Evolutionary conservation across 2,888 invertebrate species (phyloP), one percentile per base, ranked within the genome.

Genomic region (Timema podura): DNA sequence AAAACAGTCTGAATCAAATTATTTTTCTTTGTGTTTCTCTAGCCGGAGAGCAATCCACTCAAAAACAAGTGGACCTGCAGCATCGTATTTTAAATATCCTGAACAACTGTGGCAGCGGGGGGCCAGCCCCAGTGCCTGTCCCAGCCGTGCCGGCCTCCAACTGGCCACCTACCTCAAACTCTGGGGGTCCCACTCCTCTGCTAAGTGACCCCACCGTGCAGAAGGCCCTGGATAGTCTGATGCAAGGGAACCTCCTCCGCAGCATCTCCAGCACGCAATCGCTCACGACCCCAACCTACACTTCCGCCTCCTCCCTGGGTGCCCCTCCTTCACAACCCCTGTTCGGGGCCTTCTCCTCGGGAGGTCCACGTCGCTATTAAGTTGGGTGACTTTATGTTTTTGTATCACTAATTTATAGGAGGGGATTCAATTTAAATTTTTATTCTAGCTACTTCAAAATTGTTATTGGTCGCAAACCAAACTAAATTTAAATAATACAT

Each of bases 51-150:
- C 30, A 30, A 30, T 30, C 30, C 3, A 44, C 61, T 8, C 68
- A 74, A 46, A 72, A 75, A 65, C 88, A 91, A 79, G 87, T 85
- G 0, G 91, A 91, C 75, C 81, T 93, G 0, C 92, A 93, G 77
- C 90, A 88, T 76, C 86, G 92, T 74, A 93, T 93, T 75, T 82
- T 93, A 75, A 92, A 87, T 79, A 91, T 93, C 74, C 81, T 93
- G 72, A 91, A 91, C 78, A 89, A 86, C 80, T 85, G 84, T 74
- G 48, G 72, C 57, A 76, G 77, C 0, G 77, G 81, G 8, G 78
- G 79, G 0, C 74, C 81, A 0, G 76, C 78, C 0, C 77, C 79
- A 69, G 77, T 79, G 16, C 79, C 80, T 10, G 78, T 77, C 64
- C 79, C 80, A 6, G 79, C 79, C 49, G 80, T 80, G 11, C 81